These are phyloP conservation scores for Chiloscyllium plagiosum DNA, from an alignment of 2,113 vertebrate genomes.

Conservation along the genomic window DNA sequence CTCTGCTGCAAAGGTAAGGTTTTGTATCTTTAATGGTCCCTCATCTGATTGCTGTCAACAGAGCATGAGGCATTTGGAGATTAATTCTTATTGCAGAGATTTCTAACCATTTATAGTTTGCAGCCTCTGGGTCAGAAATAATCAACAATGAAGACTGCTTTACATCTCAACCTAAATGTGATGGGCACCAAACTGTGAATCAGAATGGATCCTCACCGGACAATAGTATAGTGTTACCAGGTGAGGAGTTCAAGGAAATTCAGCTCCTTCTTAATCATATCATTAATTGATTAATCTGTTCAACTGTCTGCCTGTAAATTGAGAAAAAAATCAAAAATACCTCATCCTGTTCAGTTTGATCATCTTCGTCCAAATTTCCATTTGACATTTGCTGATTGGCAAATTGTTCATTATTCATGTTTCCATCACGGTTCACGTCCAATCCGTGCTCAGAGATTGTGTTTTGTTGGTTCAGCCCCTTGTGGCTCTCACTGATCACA, in stretches of 20 bases:
- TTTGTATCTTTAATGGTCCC: neutral
- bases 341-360: neutral
- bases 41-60: neutral
- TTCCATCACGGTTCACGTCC: neutral
- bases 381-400: neutral
- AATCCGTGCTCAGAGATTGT: neutral
- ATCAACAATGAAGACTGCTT: too few relatives aligned
- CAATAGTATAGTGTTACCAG: neutral
- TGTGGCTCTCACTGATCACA: neutral
- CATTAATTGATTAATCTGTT: neutral
- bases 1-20: neutral
- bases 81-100: too few relatives aligned
- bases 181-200: neutral
- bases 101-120: too few relatives aligned
- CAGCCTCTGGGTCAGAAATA: too few relatives aligned
- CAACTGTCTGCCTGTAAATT: neutral
- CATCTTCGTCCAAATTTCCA: neutral
- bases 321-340: neutral
- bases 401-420: neutral
- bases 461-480: neutral
- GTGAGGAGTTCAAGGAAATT: neutral
- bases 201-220: neutral
- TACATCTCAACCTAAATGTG: too few relatives aligned
- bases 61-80: neutral
- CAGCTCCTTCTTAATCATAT: neutral